Base-by-base conservation (phyloP, 2,113 vertebrate species). In the Larimichthys crocea region DNA sequence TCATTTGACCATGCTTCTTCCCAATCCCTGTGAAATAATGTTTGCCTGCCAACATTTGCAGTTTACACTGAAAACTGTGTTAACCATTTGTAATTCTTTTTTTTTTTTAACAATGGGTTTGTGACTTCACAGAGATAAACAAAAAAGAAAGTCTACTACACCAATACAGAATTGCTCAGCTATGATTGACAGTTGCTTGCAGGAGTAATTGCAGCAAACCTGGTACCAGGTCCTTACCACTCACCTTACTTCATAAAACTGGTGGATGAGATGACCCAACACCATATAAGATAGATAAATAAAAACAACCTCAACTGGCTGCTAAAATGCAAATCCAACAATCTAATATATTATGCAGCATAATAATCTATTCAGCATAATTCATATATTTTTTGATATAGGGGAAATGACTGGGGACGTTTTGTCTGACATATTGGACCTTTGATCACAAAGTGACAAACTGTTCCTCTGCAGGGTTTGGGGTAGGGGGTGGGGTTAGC, bases 401-500 rank as follows among this genome's bases (percentile, higher is more conserved):
- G 42, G 6, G 26, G 31, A 53, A 24, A 8, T 42, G 56, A 71
- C 6, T 67, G 14, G 31, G 20, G 0, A 70, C 10, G 3, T 49
- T 85, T 20, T 49, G 31, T 77, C 24, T 1, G 3, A 60, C 50
- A 50, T 44, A n/a, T 57, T 50, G 31, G 75, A 75, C 46, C 60
- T 76, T 7, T 44, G 35, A 53, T 6, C 20, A 35, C 40, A 62
- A 46, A 22, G 46, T 59, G 53, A 65, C 44, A 66, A 56, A 70
- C 56, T 57, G 73, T 62, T 35, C 53, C 17, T 59, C 49, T 74
- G 74, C 26, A 29, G 31, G 56, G 44, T 40, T 15, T 52, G 46
- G 10, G 56, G 6, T n/a, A 50, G 17, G 15, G 26, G 64, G 35
- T 77, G 76, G 35, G 67, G 82, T 82, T 68, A 48, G 72, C 52